Base-by-base conservation (phyloP, 1,140 invertebrate genomes). In the Micrasema longulum region DNA sequence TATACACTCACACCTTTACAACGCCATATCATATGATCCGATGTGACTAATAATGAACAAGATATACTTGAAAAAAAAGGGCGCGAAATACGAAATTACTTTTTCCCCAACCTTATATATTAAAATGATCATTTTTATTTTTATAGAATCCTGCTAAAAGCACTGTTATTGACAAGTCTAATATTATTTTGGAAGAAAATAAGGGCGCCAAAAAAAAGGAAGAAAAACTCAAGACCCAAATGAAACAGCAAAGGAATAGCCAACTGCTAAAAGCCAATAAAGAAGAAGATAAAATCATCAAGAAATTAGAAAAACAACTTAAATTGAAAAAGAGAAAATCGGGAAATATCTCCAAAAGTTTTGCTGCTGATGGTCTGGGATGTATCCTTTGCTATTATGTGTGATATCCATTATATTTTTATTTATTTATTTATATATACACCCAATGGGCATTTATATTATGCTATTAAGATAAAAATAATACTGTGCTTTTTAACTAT, bases 331-430 rank as follows among this genome's bases (percentile, higher is more conserved):
- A 93, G 78, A 87, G 86, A 50, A 93, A 92, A 78, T 88, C 85
- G 26, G 93, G 94, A 78, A 87, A 86, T 57, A 85, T 93, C 38
- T 92, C 93, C 5, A 92, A 92, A 77, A 91, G 90, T 72, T 97
- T 97, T 83, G 79, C 87, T 43, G 84, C 87, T 60, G 95, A 96
- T 88, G 95, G 95, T 1, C 84, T 97, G 26, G 94, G 95, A 79
- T 97, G 94, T 94, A 93, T 94, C 88, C 88, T 91, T 89, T 60
- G 76, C 67, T 68, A 72, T 74, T 66, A n/a, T n/a, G n/a, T n/a
- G n/a, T n/a, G n/a, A n/a, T n/a, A n/a, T n/a, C n/a, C n/a, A n/a
- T n/a, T n/a, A n/a, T n/a, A n/a, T n/a, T n/a, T n/a, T n/a, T n/a
- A n/a, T n/a, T n/a, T n/a, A n/a, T n/a, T n/a, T n/a, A n/a, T n/a